Base-by-base conservation (phyloP, 2,797 vertebrate genomes). In the Sciaenops ocellatus region DNA sequence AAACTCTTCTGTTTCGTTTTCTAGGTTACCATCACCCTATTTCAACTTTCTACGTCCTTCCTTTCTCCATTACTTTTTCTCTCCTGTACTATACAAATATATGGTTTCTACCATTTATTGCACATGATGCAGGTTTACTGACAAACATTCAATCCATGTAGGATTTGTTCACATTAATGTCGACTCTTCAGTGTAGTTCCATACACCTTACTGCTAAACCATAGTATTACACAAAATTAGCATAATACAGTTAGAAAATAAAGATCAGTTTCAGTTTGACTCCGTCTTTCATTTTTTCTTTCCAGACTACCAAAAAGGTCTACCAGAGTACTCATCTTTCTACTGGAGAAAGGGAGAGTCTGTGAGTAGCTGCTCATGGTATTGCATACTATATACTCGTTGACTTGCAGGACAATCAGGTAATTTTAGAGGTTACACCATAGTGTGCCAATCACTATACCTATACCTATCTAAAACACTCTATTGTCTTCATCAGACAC, bases 1-100 rank as follows among this genome's bases (percentile, higher is more conserved):
- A 38, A 9, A 2, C 8, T 9, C 34, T 9, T 82, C 86, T 59
- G 11, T 54, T 48, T 30, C 68, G 70, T 83, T 89, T 78, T 92
- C 83, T 90, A 79, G 89, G 89, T 90, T 87, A 80, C 4, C 6
- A n/a, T 69, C 28, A 44, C 57, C 57, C 46, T 34, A 46, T 51
- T 83, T 85, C 30, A 79, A 54, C 56, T 54, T 17, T 47, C 24
- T 20, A 5, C 66, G 52, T 69, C 28, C 38, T 79, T 18, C 1
- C 17, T 63, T 66, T 41, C 6, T 54, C 18, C 47, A 61, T 54
- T 77, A n/a, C 65, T 30, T 72, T 61, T 63, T 62, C 24, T 61
- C 17, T 68, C 17, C 18, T 69, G 17, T 34, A 60, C 2, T 38
- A 38, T 9, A 38, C 34, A 38, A 38, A 28, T 20, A 52, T 42